Evolutionary conservation across 2,113 vertebrate species (phyloP).

Genomic region (Leptosomus discolor): DNA sequence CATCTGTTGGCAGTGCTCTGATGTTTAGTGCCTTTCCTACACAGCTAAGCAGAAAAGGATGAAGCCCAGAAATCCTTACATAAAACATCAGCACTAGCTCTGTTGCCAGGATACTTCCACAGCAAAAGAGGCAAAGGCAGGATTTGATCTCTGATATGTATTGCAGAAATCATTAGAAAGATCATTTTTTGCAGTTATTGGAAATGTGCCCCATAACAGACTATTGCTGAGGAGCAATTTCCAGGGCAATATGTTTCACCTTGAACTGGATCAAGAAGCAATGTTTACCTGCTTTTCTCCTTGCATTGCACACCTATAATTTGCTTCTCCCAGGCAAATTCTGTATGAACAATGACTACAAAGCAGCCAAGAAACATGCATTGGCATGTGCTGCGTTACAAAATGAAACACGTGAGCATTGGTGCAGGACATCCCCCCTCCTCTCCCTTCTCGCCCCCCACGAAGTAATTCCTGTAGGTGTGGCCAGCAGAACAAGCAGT

Average conservation of each 20-base stretch:
- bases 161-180: conserved; percentile 22
- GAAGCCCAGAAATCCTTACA: conserved; percentile 17
- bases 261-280: background rate
- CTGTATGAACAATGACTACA: background rate
- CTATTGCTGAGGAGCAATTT: background rate
- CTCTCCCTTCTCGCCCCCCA: background rate
- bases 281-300: background rate
- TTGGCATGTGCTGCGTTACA: background rate
- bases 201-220: background rate
- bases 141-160: background rate
- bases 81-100: conserved; percentile 9
- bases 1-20: background rate
- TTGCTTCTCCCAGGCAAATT: background rate
- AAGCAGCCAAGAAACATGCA: background rate
- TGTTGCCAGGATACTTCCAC: conserved; percentile 58
- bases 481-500: conserved; percentile 49
- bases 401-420: background rate
- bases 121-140: background rate
- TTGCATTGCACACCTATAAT: background rate
- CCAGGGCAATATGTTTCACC: background rate
- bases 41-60: background rate
- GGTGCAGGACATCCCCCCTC: background rate
- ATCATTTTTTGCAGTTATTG: background rate
- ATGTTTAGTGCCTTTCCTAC: background rate
- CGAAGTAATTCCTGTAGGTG: conserved; percentile 27